Base-by-base conservation (phyloP, 2,113 vertebrate species). In the Emydocephalus ijimae region DNA sequence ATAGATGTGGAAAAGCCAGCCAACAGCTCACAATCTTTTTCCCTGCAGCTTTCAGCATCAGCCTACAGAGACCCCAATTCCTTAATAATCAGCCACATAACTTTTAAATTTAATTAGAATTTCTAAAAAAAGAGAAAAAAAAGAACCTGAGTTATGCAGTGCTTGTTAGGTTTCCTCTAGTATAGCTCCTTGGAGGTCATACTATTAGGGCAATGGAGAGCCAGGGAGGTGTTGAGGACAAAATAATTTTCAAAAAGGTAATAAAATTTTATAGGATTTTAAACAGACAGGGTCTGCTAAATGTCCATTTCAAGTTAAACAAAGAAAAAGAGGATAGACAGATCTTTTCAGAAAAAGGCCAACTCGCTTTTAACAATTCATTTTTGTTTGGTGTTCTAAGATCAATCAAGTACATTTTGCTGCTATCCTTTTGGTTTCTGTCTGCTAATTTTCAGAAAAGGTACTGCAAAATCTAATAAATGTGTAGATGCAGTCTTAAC, bases 41-140 rank as follows among this genome's bases (percentile, higher is more conserved):
- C 56, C 64, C 8, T 50, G 39, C 87, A 91, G 88, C 91, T 94
- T 45, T 87, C 1, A 1, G 20, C 4, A 86, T 11, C 26, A 57
- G 93, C 88, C 93, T n/a, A 5, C 29, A 74, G 64, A 74, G 34
- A 81, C 18, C 74, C 34, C 74, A 81, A 10, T 81, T 81, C 74
- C 74, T 43, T 43, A 81, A 81, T 81, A 81, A 81, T 11, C 26
- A 61, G 93, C 89, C 92, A 39, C 94, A 93, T 95, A 96, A 93
- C 90, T 97, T 96, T 57, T 94, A 92, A 88, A 96, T 93, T 96
- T 96, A 95, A 93, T 95, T 92, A 95, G 85, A 94, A 93, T 91
- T 92, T 89, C 29, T 26, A 2, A 9, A 59, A 81, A 97, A 96
- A 92, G 92, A 91, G 43, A 43, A 43, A 85, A 50, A 95, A 91